Conservation (phyloP, 1,140 invertebrate species). For the Papilio machaon region DNA sequence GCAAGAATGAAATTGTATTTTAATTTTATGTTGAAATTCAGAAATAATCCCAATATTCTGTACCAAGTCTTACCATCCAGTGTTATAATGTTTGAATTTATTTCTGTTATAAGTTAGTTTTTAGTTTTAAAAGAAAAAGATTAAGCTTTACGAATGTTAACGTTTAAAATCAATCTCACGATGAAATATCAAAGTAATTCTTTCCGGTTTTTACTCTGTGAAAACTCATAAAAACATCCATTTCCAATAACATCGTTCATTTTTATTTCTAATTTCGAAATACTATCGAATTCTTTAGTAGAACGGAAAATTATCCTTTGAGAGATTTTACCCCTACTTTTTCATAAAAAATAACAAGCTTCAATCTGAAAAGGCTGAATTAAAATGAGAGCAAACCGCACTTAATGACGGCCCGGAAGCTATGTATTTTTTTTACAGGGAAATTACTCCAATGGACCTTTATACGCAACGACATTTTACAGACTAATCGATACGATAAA, state of each 20-base stretch:
- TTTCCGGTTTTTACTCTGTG: not conserved
- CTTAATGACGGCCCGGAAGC: constrained; percentile 34
- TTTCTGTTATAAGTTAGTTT: too few relatives aligned
- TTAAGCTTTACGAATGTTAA: not conserved
- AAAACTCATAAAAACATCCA: not conserved
- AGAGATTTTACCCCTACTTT: not conserved
- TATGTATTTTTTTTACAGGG: constrained; percentile 17
- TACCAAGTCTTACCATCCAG: too few relatives aligned
- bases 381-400: constrained; percentile 37
- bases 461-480: not conserved
- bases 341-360: constrained; percentile 32
- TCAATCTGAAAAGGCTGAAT: constrained; percentile 32
- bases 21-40: too few relatives aligned
- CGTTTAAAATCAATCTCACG: not conserved
- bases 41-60: too few relatives aligned
- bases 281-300: constrained; percentile 12
- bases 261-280: constrained; percentile 17
- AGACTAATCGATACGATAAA: not conserved
- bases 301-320: constrained; percentile 28
- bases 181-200: not conserved
- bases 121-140: not conserved
- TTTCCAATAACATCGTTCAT: constrained; percentile 4
- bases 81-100: too few relatives aligned
- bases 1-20: too few relatives aligned
- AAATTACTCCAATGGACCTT: not conserved